These are phyloP conservation scores for Netelia fuscicornis DNA, from an alignment of 2,888 invertebrate genomes.

Conservation along the genomic window DNA sequence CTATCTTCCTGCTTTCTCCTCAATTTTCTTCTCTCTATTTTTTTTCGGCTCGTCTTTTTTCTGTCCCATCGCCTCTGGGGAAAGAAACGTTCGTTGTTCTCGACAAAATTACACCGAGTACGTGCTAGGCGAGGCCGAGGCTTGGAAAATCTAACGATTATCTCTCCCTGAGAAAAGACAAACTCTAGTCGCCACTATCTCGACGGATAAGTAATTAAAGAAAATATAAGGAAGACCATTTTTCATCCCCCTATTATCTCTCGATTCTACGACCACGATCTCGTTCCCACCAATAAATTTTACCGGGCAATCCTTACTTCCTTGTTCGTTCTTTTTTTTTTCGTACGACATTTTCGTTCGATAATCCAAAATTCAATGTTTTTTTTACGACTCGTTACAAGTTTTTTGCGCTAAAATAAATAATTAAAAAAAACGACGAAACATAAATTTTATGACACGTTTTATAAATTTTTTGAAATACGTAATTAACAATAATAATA, in stretches of 20 bases:
- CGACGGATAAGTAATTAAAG: constrained; percentile 10
- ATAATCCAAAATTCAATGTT: background rate
- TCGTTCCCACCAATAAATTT: background rate
- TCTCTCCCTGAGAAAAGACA: background rate
- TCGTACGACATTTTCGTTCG: background rate
- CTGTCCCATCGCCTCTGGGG: constrained; percentile 1
- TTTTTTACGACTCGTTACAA: background rate
- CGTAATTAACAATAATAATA: too few relatives aligned
- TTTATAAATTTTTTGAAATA: too few relatives aligned
- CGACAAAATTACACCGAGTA: background rate
- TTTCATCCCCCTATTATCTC: background rate
- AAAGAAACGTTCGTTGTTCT: background rate
- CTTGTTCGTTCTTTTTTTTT: background rate
- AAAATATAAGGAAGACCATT: background rate
- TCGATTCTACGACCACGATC: background rate
- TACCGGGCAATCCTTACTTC: background rate
- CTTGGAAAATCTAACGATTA: background rate
- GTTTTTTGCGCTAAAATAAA: too few relatives aligned
- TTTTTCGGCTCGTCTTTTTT: background rate
- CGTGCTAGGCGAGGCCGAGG: background rate
- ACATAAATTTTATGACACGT: too few relatives aligned
- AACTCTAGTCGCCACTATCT: background rate
- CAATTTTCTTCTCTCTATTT: background rate
- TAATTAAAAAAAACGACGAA: too few relatives aligned
- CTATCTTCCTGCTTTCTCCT: background rate